Base-by-base conservation (phyloP, 1,140 invertebrate species). In the Zelostemma sp. region DNA sequence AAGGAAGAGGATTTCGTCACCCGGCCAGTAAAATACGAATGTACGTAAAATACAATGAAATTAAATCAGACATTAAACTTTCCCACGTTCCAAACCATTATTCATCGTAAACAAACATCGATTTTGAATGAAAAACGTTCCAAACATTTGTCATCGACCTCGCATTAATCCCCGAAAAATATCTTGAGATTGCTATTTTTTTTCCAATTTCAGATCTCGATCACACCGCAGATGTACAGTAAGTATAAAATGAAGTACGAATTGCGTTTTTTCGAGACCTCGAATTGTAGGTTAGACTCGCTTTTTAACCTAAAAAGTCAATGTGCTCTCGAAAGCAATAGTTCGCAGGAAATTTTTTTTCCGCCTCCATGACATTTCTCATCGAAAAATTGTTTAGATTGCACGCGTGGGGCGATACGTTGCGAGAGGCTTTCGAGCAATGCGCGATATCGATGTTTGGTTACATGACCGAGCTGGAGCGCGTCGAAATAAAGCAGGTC, bases 151-250 rank as follows among this genome's bases (percentile, higher is more conserved):
- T n/a, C n/a, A n/a, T n/a, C n/a, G n/a, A n/a, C n/a, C n/a, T n/a
- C n/a, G n/a, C n/a, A n/a, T 19, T 8, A 16, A 53, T 18, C 15
- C 1, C 12, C 6, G 31, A 9, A 16, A 17, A 25, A 48, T 33
- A 59, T 72, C 61, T 57, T 64, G 25, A 63, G 54, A 49, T 67
- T 64, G 74, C 43, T 57, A 54, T 73, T 75, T 59, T 76, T 78
- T 76, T 6, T n/a, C n/a, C 33, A 35, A 73, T 92, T 91, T 59
- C 87, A 97, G 95, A 98, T 90, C 87, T 99, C 75, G 97, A 99
- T 79, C 97, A 99, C 78, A 97, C 97, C 19, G 97, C 97, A 1
- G 97, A 99, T 87, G 94, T 99, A 17, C 97, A 99, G 94, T 97
- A 89, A 94, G 94, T 91, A 74, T 8, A 28, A n/a, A n/a, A n/a